Evolutionary conservation across 2,797 vertebrate species (phyloP), one percentile per base, ranked within the genome.

Genomic region (Naso thynnoides): DNA sequence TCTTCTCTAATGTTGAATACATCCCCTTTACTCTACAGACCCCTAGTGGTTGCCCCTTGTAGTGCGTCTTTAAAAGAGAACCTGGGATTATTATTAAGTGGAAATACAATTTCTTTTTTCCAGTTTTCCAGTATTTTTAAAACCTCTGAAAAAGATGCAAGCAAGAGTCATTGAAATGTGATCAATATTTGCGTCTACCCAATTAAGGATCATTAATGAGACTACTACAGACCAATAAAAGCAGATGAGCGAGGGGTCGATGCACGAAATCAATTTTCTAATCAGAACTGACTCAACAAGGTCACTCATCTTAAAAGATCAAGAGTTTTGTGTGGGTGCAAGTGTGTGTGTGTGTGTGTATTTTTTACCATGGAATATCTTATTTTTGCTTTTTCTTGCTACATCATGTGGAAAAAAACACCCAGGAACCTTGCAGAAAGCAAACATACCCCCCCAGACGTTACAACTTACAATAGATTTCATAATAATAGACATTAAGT

Each of bases 1-100:
- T 68, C 14, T 29, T 41, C 62, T 26, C 4, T 19, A 38, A 24
- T n/a, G 3, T 18, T 6, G 6, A 19, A 29, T 21, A 16, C 29
- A 83, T 86, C 42, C 14, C 68, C 71, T 44, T 78, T 64, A 80
- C 89, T 73, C 83, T 91, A 91, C 88, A 78, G 88, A 89, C 93
- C 85, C 83, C 91, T 93, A 68, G 85, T 90, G 93, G 90, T 26
- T 27, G 0, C 42, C 2, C 5, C 23, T 15, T 24, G 86, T 67
- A 88, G 71, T 89, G 66, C 87, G 78, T 31, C 36, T 33, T 78
- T 61, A 26, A 64, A 14, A 66, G 58, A 52, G n/a, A 24, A 5
- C 13, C 36, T 1, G 39, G 8, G 29, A 6, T 33, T 2, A 13
- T 5, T 56, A 7, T 65, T 3, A 54, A 19, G 8, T 39, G 19